Evolutionary conservation across 2,888 invertebrate genomes (phyloP), one percentile per base, ranked within the genome.

Genomic region (Clistopyga incitator): DNA sequence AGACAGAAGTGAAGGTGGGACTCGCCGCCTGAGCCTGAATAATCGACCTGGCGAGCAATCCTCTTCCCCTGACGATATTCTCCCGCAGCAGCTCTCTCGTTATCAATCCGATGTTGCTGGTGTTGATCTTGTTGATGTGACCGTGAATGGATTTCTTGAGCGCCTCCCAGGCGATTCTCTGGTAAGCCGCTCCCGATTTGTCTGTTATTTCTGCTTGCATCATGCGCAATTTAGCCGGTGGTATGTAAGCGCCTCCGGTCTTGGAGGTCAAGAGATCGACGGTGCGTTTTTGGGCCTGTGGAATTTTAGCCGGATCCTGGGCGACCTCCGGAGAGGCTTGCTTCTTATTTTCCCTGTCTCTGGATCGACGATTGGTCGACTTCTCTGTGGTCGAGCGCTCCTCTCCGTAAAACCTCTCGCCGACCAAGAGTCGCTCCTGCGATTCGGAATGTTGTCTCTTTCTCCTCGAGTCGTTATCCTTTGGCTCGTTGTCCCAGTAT

Each of bases 101-200:
- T 79, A 99, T 98, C 72, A 97, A 96, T 0, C 96, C 97, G 85
- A 99, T 97, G 92, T 99, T 99, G 15, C 98, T 97, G 0, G 97
- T 97, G 92, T 99, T 99, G 0, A 99, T 97, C 94, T 99, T 99
- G 94, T 99, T 99, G 81, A 99, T 98, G 87, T 97, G 97, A 88
- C 99, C 99, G 91, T 99, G 99, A 86, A 99, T 97, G 10, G 98
- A 99, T 93, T 99, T 99, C 92, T 99, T 99, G 25, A 99, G 94
- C 0, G 99, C 98, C 94, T 99, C 99, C 99, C 99, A 99, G 0
- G 99, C 97, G 68, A 99, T 96, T 87, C 99, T 95, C 93, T 99
- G 99, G 93, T 98, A 99, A 1, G 98, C 98, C 29, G 96, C 96
- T 84, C 98, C 98, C n/a, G 96, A 95, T 94, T 99, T 99, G 91